Evolutionary conservation across 2,113 vertebrate genomes (phyloP).

Genomic region (Scomber scombrus): DNA sequence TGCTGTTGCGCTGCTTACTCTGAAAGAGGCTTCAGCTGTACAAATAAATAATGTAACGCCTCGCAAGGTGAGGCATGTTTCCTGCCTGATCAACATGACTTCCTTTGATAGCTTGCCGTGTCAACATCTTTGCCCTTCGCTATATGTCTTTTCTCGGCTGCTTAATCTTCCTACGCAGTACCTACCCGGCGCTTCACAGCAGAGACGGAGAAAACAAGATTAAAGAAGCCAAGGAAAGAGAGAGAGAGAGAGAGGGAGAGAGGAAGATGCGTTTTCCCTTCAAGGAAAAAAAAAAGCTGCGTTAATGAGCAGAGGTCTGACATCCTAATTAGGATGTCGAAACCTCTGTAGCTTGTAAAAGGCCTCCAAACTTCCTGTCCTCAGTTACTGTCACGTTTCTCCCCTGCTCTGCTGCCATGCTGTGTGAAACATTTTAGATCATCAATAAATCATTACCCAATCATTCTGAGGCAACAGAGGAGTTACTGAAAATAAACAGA

Average conservation of each 20-base stretch:
- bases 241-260: slow-evolving; percentile 36
- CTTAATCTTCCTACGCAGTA: slow-evolving; percentile 54
- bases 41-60: slow-evolving; percentile 65
- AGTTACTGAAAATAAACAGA: slow-evolving; percentile 5
- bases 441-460: slow-evolving; percentile 35
- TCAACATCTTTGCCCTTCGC: slow-evolving; percentile 63
- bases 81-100: slow-evolving; percentile 66
- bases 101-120: slow-evolving; percentile 69
- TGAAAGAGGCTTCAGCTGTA: slow-evolving; percentile 32
- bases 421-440: slow-evolving; percentile 25
- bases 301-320: slow-evolving; percentile 45
- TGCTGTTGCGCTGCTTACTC: background rate
- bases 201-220: slow-evolving; percentile 42
- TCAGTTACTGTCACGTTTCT: slow-evolving; percentile 2
- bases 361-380: background rate
- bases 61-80: slow-evolving; percentile 59
- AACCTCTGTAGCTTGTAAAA: slow-evolving; percentile 26
- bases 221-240: slow-evolving; percentile 25
- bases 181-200: slow-evolving; percentile 19
- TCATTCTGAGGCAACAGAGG: slow-evolving; percentile 5
- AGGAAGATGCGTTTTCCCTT: slow-evolving; percentile 45
- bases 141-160: slow-evolving; percentile 29
- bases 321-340: slow-evolving; percentile 58
- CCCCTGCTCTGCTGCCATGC: background rate
- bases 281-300: slow-evolving; percentile 33